These are phyloP conservation scores for Hemiscyllium ocellatum DNA, from an alignment of 2,113 vertebrate species.

Conservation along the genomic window DNA sequence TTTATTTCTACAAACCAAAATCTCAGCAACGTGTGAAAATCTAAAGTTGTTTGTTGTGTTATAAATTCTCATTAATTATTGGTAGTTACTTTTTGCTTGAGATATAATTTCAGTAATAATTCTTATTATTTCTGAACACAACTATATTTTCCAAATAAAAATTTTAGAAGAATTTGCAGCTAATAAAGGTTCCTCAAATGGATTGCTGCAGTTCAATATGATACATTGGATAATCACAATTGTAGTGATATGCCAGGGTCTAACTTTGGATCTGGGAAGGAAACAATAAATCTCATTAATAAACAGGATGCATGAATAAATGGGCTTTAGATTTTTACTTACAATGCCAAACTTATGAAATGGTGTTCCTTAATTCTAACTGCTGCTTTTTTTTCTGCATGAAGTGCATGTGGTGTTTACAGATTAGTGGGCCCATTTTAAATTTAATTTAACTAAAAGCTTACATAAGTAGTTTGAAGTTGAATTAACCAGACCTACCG, in stretches of 20 bases:
- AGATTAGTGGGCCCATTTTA: neutral
- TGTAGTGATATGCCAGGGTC: neutral
- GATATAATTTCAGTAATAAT: neutral
- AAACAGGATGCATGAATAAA: too few species aligned
- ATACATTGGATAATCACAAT: neutral
- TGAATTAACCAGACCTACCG: neutral
- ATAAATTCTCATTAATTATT: neutral
- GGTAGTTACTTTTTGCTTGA: neutral
- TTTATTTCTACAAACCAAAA: neutral
- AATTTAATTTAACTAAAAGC: neutral
- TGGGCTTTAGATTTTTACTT: too few species aligned
- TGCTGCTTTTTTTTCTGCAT: neutral
- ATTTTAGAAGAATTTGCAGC: neutral
- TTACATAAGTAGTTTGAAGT: neutral
- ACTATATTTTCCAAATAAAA: neutral
- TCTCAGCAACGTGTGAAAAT: neutral
- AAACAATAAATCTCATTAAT: too few species aligned
- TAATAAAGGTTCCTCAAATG: neutral
- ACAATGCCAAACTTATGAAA: neutral
- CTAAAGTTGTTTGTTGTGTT: neutral
- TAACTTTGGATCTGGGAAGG: too few species aligned
- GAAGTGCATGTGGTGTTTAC: neutral
- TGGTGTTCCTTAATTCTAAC: neutral
- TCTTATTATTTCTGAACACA: neutral
- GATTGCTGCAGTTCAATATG: neutral